Evolutionary conservation across 2,113 vertebrate genomes (phyloP).

Genomic region (Neoarius graeffei): DNA sequence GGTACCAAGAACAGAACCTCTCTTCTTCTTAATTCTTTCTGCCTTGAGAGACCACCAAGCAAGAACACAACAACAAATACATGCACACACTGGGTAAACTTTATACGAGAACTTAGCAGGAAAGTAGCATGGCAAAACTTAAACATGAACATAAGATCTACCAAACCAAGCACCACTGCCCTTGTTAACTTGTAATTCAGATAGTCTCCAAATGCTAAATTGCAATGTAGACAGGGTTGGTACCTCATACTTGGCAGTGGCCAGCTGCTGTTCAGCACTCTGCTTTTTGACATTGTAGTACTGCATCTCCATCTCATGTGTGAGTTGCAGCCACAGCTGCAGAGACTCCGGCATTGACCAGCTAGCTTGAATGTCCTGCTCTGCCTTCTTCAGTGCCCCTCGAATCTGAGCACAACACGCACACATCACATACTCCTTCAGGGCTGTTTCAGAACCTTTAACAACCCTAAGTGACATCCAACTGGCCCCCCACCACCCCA

Average conservation of each 20-base stretch:
- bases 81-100: neutral
- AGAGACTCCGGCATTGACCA: constrained; percentile 80
- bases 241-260: constrained; percentile 93
- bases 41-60: constrained; percentile 73
- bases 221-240: neutral
- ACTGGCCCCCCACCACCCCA: neutral
- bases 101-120: neutral
- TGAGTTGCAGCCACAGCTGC: constrained; percentile 94
- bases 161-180: too few species aligned
- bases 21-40: constrained; percentile 97
- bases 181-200: neutral
- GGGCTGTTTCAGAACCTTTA: neutral
- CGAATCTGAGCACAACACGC: constrained; percentile 60
- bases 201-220: neutral
- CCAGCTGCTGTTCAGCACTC: constrained; percentile 88
- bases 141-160: neutral
- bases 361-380: constrained; percentile 70
- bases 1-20: constrained; percentile 91
- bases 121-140: neutral
- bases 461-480: neutral
- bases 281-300: constrained; percentile 97
- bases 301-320: constrained; percentile 94
- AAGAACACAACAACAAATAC: neutral
- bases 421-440: constrained; percentile 1
- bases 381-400: constrained; percentile 71